phyloP scores from a whole-genome alignment of 2,888 invertebrate genomes.

The Neuroscelio doddi region DNA sequence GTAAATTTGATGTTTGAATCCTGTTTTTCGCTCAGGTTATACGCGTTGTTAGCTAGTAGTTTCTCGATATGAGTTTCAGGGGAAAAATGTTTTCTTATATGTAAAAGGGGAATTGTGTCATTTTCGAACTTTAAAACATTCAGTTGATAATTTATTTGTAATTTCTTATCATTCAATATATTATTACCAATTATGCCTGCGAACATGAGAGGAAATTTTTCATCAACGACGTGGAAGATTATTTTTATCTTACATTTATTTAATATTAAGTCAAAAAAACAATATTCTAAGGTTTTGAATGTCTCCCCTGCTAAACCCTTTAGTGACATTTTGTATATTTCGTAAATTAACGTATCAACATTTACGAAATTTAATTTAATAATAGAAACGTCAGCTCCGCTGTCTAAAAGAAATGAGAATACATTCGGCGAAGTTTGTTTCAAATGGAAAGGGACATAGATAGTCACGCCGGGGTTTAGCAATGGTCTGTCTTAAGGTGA shows the following conservation, averaged over 20 bases:
- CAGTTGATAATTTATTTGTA: not conserved
- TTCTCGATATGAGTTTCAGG: not conserved
- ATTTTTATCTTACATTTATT: too few relatives aligned
- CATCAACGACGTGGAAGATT: too few relatives aligned
- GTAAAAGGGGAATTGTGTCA: not conserved
- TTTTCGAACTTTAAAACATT: too few relatives aligned
- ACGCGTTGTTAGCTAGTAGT: too few relatives aligned
- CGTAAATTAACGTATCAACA: not conserved
- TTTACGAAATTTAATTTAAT: not conserved
- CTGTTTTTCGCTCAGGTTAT: not conserved
- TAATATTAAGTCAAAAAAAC: too few relatives aligned
- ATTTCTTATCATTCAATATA: not conserved
- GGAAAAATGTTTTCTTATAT: not conserved
- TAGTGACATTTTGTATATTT: too few relatives aligned
- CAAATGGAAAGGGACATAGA: not conserved
- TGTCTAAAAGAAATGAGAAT: not conserved
- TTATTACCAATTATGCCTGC: too few relatives aligned
- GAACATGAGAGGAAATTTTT: too few relatives aligned
- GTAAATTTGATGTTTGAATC: not conserved
- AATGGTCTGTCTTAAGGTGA: too few relatives aligned
- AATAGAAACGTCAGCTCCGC: not conserved
- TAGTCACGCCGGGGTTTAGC: not conserved
- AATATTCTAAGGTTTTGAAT: not conserved
- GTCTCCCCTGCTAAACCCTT: not conserved
- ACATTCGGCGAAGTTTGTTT: too few relatives aligned